These are phyloP conservation scores for Spheniscus humboldti DNA, from an alignment of 2,797 vertebrate species.

Conservation along the genomic window DNA sequence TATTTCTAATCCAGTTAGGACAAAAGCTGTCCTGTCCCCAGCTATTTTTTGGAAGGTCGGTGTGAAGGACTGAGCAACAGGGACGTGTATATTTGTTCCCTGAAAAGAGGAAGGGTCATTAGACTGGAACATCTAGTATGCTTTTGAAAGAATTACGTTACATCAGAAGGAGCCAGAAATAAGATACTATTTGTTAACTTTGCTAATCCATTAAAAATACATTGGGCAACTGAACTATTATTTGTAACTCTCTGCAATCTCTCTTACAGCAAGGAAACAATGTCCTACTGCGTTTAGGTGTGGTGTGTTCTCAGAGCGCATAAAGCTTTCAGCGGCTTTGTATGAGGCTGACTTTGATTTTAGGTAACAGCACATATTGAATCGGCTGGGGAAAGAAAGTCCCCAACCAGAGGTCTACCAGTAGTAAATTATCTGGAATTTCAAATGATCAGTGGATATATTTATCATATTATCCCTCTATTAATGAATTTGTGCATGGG, in stretches of 20 bases:
- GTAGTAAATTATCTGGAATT: conserved; percentile 12
- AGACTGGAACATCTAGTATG: conserved; percentile 54
- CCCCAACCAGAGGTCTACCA: background rate
- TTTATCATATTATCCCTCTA: conserved; percentile 36
- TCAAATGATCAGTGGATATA: background rate
- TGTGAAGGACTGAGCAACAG: background rate
- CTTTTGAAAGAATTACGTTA: conserved; percentile 69
- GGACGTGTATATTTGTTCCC: conserved; percentile 23
- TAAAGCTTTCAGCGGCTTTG: conserved; percentile 69
- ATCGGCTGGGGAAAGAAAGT: conserved; percentile 15
- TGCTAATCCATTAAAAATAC: conserved; percentile 73
- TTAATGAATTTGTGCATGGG: background rate
- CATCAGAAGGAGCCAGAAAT: conserved; percentile 71
- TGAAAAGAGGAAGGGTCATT: conserved; percentile 60
- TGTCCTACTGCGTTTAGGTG: conserved; percentile 69
- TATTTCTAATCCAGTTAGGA: background rate
- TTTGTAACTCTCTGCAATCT: conserved; percentile 59
- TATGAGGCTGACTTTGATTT: conserved; percentile 55
- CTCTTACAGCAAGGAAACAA: conserved; percentile 66
- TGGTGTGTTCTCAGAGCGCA: conserved; percentile 62
- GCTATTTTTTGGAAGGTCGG: conserved; percentile 14
- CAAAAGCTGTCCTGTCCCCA: conserved; percentile 37
- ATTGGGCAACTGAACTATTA: conserved; percentile 62
- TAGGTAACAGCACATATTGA: conserved; percentile 47
- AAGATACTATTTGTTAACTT: conserved; percentile 73